Base-by-base conservation (phyloP, 2,888 invertebrate genomes). In the Mystacides longicornis region DNA sequence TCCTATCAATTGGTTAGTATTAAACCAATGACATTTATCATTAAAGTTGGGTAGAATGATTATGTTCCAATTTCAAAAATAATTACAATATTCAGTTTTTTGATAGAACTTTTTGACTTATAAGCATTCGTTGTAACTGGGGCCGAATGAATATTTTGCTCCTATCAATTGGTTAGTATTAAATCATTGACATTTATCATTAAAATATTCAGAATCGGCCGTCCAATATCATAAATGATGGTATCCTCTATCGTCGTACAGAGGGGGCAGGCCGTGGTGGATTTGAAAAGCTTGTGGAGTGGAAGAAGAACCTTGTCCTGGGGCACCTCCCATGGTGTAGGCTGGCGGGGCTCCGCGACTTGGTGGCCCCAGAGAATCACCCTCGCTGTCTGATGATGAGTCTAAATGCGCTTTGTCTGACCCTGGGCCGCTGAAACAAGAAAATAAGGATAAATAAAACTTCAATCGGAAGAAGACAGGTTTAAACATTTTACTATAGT, bases 341-440 rank as follows among this genome's bases (percentile, higher is more conserved):
- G 46, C 43, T 16, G 52, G 54, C 14, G 56, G 49, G 27, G 51
- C 51, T 3, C 46, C 46, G 18, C 52, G 21, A 18, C 46, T 45
- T 20, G 46, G 46, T 20, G 51, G 48, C 7, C 49, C 45, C 49
- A 59, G 63, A 60, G 71, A 67, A 63, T 73, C 73, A 67, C 73
- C 70, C 66, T 73, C 73, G 9, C 73, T 73, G 64, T 73, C 73
- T 65, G 71, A 72, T 48, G 73, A 73, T 58, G 73, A 69, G 63
- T 73, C 73, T 61, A 73, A 64, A 62, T 72, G 72, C 55, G 73
- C 73, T 57, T 73, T 73, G 59, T 73, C 73, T 52, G 71, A 71
- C n/a, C 69, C 71, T 59, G 73, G 72, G 61, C 71, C 72, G 62
- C 56, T 65, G 58, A 1, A 63, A 62, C 9, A 23, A 27, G 3